Evolutionary conservation across 2,113 vertebrate species (phyloP).

Genomic region (Corythornis vintsioides): DNA sequence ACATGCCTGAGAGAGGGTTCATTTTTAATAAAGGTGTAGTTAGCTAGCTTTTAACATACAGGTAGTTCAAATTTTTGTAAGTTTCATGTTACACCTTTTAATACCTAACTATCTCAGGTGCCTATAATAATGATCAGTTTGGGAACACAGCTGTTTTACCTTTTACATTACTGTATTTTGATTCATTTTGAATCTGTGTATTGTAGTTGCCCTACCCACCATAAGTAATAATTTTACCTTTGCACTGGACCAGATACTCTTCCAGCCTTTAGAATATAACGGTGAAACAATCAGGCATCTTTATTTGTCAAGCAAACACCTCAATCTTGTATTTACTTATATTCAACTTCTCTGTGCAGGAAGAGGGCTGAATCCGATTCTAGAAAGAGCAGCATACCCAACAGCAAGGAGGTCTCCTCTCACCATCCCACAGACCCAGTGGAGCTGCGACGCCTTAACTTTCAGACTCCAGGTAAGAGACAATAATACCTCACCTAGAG

Average conservation of each 20-base stretch:
- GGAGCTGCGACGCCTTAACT: constrained; percentile 96
- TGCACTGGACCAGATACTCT: background rate
- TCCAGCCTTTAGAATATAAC: background rate
- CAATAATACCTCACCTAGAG: background rate
- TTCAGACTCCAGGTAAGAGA: constrained; percentile 95
- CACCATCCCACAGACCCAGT: constrained; percentile 97
- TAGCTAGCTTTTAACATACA: background rate
- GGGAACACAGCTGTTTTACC: background rate
- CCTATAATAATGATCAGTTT: background rate
- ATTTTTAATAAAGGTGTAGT: background rate
- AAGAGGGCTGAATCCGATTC: constrained; percentile 96
- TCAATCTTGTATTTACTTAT: background rate
- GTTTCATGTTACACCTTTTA: background rate
- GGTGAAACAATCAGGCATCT: background rate
- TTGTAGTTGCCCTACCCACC: background rate
- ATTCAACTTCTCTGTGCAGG: constrained; percentile 72
- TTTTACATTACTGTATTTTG: background rate
- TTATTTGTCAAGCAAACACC: background rate
- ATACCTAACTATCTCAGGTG: background rate
- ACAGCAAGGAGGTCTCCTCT: constrained; percentile 93
- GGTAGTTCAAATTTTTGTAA: background rate
- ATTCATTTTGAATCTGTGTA: background rate
- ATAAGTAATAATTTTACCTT: background rate
- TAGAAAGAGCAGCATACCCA: constrained; percentile 95
- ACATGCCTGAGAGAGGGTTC: background rate